Conservation (phyloP, 2,797 vertebrate species). For the Catostomus latipinnis region DNA sequence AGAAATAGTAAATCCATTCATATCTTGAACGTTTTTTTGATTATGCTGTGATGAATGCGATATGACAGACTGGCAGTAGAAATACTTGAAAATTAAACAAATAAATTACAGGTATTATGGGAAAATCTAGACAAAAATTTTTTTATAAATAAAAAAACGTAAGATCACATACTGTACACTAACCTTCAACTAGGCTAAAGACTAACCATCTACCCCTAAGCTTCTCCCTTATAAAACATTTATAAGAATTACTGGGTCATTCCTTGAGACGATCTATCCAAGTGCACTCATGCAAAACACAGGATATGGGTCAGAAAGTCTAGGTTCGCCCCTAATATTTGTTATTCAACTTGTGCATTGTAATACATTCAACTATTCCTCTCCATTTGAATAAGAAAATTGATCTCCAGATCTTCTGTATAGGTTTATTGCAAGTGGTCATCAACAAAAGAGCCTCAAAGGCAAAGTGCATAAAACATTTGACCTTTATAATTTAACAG, state of each 20-base stretch:
- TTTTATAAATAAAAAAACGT: too few relatives aligned
- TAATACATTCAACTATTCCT: neutral
- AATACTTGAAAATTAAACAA: too few relatives aligned
- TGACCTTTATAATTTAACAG: slow-evolving; percentile 38
- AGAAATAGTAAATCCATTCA: neutral
- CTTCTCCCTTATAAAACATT: slow-evolving; percentile 71
- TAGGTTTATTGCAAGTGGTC: slow-evolving; percentile 59
- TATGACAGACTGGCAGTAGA: too few relatives aligned
- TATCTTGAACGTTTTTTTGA: neutral
- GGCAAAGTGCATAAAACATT: slow-evolving; percentile 55
- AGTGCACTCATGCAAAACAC: neutral
- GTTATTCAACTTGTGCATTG: neutral
- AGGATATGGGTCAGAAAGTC: slow-evolving; percentile 6
- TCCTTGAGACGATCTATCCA: neutral
- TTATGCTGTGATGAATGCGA: neutral
- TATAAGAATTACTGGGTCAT: slow-evolving; percentile 60
- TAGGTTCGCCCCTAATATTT: neutral
- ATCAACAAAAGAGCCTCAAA: slow-evolving; percentile 45
- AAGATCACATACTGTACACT: neutral
- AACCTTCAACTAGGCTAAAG: neutral
- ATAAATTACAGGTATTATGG: too few relatives aligned
- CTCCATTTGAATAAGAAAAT: neutral
- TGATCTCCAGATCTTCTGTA: slow-evolving; percentile 7
- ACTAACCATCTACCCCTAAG: neutral
- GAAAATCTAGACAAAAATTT: too few relatives aligned